phyloP scores from a whole-genome alignment of 2,888 invertebrate genomes.

The Stegana nigrithorax region DNA sequence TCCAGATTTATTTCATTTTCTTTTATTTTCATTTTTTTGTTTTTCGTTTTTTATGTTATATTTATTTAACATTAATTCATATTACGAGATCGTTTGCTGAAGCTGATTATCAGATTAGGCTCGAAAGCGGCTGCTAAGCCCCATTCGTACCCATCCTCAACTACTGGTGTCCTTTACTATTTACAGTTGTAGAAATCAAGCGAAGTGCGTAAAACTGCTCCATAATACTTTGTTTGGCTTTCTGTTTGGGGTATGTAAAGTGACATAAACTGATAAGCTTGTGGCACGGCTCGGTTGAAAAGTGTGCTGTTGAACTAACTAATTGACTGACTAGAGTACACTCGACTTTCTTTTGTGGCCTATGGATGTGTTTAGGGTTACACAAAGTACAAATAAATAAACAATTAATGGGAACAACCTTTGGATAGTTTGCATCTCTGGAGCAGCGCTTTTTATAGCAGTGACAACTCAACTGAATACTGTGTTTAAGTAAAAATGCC shows the following conservation, averaged over 20 bases:
- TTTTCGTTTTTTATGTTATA: no score
- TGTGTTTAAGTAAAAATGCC: conserved; percentile 33
- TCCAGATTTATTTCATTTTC: no score
- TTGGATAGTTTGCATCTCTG: neutral
- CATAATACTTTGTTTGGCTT: neutral
- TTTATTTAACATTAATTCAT: conserved; percentile 40
- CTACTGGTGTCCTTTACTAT: conserved; percentile 3
- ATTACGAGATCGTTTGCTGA: conserved; percentile 59
- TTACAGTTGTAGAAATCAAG: neutral
- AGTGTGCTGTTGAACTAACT: neutral
- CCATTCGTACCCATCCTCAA: conserved; percentile 9
- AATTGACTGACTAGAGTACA: conserved; percentile 60
- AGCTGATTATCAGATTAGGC: conserved; percentile 51
- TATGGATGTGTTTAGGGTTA: neutral
- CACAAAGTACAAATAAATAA: neutral
- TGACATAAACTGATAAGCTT: neutral
- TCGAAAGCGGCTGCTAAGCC: no score
- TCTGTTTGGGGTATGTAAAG: neutral
- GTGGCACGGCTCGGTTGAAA: neutral
- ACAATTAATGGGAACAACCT: neutral
- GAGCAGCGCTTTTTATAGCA: conserved; percentile 1
- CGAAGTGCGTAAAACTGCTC: neutral
- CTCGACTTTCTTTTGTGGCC: conserved; percentile 48
- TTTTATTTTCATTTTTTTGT: no score
- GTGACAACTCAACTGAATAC: conserved; percentile 19